Percentiles rank a stretch among this genome's conserved stretches.
Conservation (phyloP, 2,888 invertebrate species). For the Drosophila koepferae region DNA sequence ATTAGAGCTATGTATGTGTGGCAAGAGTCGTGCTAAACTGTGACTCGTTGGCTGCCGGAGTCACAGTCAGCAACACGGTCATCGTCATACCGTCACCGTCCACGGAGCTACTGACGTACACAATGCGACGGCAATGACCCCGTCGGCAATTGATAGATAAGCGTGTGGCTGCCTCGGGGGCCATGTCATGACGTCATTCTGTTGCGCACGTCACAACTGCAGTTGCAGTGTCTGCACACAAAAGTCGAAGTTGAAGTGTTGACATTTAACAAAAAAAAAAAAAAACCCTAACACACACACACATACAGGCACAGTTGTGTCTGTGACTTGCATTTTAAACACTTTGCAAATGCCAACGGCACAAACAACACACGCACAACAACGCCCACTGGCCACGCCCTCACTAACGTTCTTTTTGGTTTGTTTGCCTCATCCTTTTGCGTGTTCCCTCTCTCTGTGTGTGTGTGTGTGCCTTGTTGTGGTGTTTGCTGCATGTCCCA, state of each 20-base stretch:
- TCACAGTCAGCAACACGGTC: neutral
- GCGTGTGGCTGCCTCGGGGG: conserved; percentile 31
- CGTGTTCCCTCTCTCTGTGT: neutral
- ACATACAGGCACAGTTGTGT: conserved; percentile 30
- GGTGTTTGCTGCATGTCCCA: conserved; percentile 36
- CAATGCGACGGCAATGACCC: conserved; percentile 63
- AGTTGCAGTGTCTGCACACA: conserved; percentile 43
- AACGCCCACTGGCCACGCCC: conserved; percentile 14
- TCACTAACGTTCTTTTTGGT: neutral
- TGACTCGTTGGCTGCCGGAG: conserved; percentile 7
- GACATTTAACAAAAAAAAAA: conserved; percentile 61
- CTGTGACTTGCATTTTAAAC: conserved; percentile 54
- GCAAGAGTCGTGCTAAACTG: conserved; percentile 7
- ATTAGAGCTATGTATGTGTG: conserved; percentile 1
- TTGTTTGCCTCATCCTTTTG: neutral
- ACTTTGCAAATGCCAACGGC: conserved; percentile 58
- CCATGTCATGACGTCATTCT: conserved; percentile 63
- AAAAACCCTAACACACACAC: neutral
- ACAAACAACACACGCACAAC: conserved; percentile 12
- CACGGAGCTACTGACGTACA: conserved; percentile 54
- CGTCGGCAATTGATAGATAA: conserved; percentile 61
- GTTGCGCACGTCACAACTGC: conserved; percentile 61
- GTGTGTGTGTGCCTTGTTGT: conserved; percentile 14
- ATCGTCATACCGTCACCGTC: neutral
- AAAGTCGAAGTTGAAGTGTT: conserved; percentile 79